Percentiles rank a stretch among this genome's conserved stretches.
phyloP scores from a whole-genome alignment of 2,888 invertebrate species.

The Dryobotodes eremita region DNA sequence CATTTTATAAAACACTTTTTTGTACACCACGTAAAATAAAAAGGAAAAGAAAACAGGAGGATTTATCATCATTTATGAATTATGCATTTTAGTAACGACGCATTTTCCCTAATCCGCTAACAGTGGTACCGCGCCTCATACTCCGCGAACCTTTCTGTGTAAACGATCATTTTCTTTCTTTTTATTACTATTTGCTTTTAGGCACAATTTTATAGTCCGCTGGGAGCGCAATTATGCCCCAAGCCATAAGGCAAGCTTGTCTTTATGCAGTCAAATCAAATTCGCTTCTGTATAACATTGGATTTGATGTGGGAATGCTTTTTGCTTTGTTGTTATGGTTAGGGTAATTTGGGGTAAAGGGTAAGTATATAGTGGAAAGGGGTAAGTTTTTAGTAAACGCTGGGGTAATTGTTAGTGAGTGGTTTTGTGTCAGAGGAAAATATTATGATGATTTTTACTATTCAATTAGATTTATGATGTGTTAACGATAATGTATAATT shows the following conservation, averaged over 20 bases:
- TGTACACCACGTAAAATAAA: not conserved
- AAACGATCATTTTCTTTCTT: constrained; percentile 83
- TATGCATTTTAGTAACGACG: not conserved
- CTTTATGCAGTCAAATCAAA: constrained; percentile 68
- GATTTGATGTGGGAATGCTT: constrained; percentile 66
- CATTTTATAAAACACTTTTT: no score
- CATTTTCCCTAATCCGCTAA: constrained; percentile 45
- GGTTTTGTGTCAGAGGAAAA: no score
- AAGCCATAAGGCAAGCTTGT: constrained; percentile 57
- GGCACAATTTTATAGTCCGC: constrained; percentile 82
- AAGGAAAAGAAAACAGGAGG: not conserved
- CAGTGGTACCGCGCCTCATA: constrained; percentile 61
- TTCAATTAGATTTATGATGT: no score
- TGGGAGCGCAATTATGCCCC: constrained; percentile 77
- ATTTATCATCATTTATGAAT: no score
- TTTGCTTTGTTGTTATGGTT: constrained; percentile 43
- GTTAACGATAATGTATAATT: no score
- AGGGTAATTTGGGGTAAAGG: constrained; percentile 8
- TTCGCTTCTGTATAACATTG: constrained; percentile 55
- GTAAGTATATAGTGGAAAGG: not conserved
- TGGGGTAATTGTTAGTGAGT: not conserved
- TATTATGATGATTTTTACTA: no score
- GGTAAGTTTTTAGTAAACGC: not conserved
- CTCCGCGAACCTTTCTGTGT: constrained; percentile 76
- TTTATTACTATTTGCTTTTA: constrained; percentile 87